A percentile compares a stretch with the other conserved stretches of the same genome.
These are phyloP conservation scores for Lacanobia oleracea DNA, from an alignment of 2,888 invertebrate genomes.

Conservation along the genomic window DNA sequence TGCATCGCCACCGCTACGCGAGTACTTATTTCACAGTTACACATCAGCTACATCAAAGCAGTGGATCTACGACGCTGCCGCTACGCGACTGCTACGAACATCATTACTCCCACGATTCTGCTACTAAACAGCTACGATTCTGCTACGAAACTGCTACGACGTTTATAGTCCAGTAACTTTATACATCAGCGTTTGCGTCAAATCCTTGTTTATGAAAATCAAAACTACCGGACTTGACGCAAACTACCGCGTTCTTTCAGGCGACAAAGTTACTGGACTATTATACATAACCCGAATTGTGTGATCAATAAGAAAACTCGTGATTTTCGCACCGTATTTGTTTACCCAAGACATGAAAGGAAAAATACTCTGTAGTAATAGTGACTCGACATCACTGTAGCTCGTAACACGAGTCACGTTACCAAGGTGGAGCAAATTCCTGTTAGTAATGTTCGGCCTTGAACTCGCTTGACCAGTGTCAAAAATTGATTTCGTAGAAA, in stretches of 20 bases:
- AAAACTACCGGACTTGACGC: too few relatives aligned
- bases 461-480: conserved; percentile 11
- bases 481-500: neutral
- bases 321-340: neutral
- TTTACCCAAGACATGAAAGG: neutral
- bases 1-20: neutral
- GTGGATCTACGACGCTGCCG: neutral
- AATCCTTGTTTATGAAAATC: too few relatives aligned
- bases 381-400: conserved; percentile 9
- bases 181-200: too few relatives aligned
- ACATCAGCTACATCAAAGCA: neutral
- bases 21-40: neutral
- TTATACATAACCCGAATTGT: neutral
- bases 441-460: neutral
- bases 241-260: too few relatives aligned
- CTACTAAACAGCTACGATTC: neutral
- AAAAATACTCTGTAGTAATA: conserved; percentile 10
- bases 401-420: neutral
- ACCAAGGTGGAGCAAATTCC: neutral
- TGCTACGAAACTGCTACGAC: neutral
- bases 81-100: neutral
- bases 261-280: too few relatives aligned
- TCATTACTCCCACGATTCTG: neutral
- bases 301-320: neutral
- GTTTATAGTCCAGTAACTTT: too few relatives aligned